Base-by-base conservation (phyloP, 2,888 invertebrate genomes). In the Mycalesis mineus region DNA sequence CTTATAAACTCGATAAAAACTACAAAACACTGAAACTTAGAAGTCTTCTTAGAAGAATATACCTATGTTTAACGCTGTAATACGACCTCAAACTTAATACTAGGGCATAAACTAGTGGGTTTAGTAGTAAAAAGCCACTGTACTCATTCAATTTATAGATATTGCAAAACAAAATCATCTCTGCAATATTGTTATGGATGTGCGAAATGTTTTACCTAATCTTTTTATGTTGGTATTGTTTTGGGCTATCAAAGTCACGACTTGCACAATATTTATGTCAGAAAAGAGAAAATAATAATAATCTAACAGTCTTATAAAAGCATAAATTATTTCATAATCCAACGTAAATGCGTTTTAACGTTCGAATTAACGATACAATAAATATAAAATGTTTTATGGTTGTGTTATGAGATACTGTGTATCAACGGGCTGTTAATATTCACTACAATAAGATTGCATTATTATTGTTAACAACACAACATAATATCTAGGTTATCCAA, bases 331-430 rank as follows among this genome's bases (percentile, higher is more conserved):
- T 54, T 55, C 55, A 58, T 61, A 58, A 61, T 48, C 50, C 14
- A 22, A 17, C 28, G 22, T 39, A 39, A 58, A 44, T 51, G 31
- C 55, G 50, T 55, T 48, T 53, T 61, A 51, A 61, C 41, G 59
- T 45, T 36, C 28, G 14, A 13, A 59, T 61, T 61, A 52, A 55
- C 15, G 61, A 40, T 49, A 15, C 44, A 52, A 55, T 60, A 74
- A 74, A 72, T 75, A 72, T 73, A 65, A 62, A 60, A 61, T 37
- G 37, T 45, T 57, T 60, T 55, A 57, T 33, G 57, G 45, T 55
- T 37, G 52, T 57, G 40, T 56, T 59, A 61, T 55, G 58, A 57
- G 51, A 62, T 59, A 54, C 55, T 48, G 45, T 59, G 57, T 50
- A 44, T 59, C 53, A 55, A 47, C 36, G 9, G 53, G 11, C n/a